phyloP scores from a whole-genome alignment of 2,113 vertebrate species.

The Speoplatyrhinus poulsoni region DNA sequence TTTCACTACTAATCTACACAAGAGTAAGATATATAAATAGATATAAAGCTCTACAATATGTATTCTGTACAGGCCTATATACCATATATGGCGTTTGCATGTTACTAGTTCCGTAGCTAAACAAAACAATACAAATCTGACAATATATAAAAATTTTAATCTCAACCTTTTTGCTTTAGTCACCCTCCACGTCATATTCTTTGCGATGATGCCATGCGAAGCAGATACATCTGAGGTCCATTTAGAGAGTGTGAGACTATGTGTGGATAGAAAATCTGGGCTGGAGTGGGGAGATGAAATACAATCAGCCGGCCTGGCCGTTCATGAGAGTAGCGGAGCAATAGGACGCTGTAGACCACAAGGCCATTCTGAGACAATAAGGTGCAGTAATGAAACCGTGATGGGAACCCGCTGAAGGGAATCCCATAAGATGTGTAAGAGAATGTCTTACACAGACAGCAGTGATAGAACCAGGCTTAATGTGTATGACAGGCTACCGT shows the following conservation, averaged over 20 bases:
- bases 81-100: too few species aligned
- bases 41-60: too few species aligned
- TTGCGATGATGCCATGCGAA: slow-evolving; percentile 27
- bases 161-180: not conserved
- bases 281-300: slow-evolving; percentile 59
- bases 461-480: too few species aligned
- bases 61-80: too few species aligned
- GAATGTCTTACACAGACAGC: slow-evolving; percentile 18
- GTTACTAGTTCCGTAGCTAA: not conserved
- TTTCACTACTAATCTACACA: too few species aligned
- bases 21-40: too few species aligned
- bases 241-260: slow-evolving; percentile 55
- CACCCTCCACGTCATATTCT: slow-evolving; percentile 44
- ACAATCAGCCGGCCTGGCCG: slow-evolving; percentile 48
- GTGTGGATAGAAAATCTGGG: slow-evolving; percentile 48
- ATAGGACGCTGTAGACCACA: slow-evolving; percentile 38
- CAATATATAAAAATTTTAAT: slow-evolving; percentile 34
- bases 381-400: slow-evolving; percentile 72
- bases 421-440: slow-evolving; percentile 50
- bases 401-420: slow-evolving; percentile 72
- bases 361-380: slow-evolving; percentile 68
- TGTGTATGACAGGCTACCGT: too few species aligned
- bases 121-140: not conserved
- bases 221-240: slow-evolving; percentile 63
- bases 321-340: slow-evolving; percentile 48